Evolutionary conservation across 1,140 invertebrate species (phyloP).

Genomic region (Drosophila grimshawi): DNA sequence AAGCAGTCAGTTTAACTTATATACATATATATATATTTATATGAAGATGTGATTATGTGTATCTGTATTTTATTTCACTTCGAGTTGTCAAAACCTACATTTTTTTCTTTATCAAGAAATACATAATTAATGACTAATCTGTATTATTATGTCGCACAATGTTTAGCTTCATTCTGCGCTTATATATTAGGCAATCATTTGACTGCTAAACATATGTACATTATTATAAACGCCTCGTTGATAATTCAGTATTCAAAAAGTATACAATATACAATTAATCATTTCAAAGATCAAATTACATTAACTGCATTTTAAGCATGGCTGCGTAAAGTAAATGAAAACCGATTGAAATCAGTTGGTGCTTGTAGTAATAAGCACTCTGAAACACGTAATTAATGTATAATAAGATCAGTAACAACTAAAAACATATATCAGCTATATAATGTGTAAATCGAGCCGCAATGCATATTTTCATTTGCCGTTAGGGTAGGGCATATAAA

Average conservation of each 20-base stretch:
- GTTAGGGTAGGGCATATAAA: constrained; percentile 65
- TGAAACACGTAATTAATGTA: constrained; percentile 4
- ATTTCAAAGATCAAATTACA: not conserved
- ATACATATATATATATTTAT: constrained; percentile 1
- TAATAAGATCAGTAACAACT: not conserved
- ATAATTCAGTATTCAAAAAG: no score
- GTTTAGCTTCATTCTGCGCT: no score
- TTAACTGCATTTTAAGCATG: not conserved
- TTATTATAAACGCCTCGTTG: no score
- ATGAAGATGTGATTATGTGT: no score
- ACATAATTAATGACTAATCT: no score
- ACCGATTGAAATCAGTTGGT: not conserved
- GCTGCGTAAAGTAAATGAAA: not conserved
- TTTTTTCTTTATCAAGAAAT: no score
- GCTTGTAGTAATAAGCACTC: not conserved
- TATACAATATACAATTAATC: not conserved
- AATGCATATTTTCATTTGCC: constrained; percentile 46
- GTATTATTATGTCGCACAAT: no score
- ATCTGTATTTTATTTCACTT: no score
- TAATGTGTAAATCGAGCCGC: constrained; percentile 28
- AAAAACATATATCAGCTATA: constrained; percentile 5
- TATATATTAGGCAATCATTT: no score
- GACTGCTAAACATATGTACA: no score
- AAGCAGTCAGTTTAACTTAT: not conserved
- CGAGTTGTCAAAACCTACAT: no score